These are phyloP conservation scores for Liolophura sinensis DNA, from an alignment of 1,140 invertebrate genomes.

Conservation along the genomic window DNA sequence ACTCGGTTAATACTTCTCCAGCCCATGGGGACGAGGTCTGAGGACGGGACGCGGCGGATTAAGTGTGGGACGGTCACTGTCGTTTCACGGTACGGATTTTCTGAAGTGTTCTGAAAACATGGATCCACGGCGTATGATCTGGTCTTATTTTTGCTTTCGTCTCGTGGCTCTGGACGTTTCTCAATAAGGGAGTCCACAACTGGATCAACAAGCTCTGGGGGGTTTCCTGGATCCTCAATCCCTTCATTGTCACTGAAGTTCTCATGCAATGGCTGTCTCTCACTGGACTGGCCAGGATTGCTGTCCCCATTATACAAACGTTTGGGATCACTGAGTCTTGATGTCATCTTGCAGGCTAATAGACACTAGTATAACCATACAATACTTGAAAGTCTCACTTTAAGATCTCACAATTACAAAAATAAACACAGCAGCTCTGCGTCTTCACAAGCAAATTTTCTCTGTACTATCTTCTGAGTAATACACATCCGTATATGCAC, in stretches of 20 bases:
- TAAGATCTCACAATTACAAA: too few relatives aligned
- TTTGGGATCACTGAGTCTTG: too few relatives aligned
- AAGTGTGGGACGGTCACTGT: conserved; percentile 42
- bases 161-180: conserved; percentile 6
- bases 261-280: conserved; percentile 21
- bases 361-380: too few relatives aligned
- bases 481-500: too few relatives aligned
- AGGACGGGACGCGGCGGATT: conserved; percentile 35
- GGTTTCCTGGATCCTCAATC: conserved; percentile 3
- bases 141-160: conserved; percentile 14
- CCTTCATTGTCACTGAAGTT: conserved; percentile 8
- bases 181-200: conserved; percentile 23
- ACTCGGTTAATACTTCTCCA: conserved; percentile 47
- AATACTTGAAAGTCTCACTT: too few relatives aligned
- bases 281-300: conserved; percentile 12
- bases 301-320: too few relatives aligned
- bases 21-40: conserved; percentile 41
- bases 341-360: too few relatives aligned
- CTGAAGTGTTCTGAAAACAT: conserved; percentile 25
- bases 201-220: conserved; percentile 5
- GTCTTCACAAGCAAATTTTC: too few relatives aligned
- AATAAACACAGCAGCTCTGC: too few relatives aligned
- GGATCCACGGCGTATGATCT: conserved; percentile 32
- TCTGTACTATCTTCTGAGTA: too few relatives aligned
- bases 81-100: conserved; percentile 51